Evolutionary conservation across 2,113 vertebrate species (phyloP), one percentile per base, ranked within the genome.

Genomic region (Picathartes gymnocephalus): DNA sequence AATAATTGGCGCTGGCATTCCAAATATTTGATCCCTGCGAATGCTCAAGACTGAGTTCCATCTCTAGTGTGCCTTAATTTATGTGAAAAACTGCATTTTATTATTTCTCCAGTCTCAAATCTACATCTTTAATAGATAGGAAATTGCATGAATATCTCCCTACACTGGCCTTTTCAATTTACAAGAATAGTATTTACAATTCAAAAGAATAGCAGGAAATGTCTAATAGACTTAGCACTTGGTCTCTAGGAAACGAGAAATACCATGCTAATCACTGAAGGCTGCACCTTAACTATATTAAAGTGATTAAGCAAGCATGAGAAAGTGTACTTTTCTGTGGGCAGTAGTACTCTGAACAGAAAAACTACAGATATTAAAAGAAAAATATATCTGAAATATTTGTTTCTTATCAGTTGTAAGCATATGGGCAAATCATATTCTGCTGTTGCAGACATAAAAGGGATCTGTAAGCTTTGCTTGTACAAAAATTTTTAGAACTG

Each of bases 121-220:
- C 93, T 91, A 68, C 64, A 88, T 91, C 95, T 97, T 96, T 94
- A 96, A 74, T 45, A 95, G 85, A 90, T 84, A 89, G 82, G 92
- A 97, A 97, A 90, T 95, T 76, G 69, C 88, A 96, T 73, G 82
- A 93, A 85, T 94, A 77, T 97, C 81, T 97, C 93, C 78, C 77
- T 81, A 94, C n/a, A 40, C 86, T 96, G 81, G 72, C 40, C 93
- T 95, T 97, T 97, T 97, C 88, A 97, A 92, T 97, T 87, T 95
- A 91, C 85, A 91, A 96, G 88, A 97, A 97, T 80, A 93, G 94
- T 96, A 97, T 97, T 97, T 95, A 97, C 96, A 97, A 96, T 95
- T 97, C 86, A 97, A 95, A 98, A 97, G 87, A 97, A 97, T 94
- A 94, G 86, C 94, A 94, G 95, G 96, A 97, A 98, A 97, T 93